These are phyloP conservation scores for Morone saxatilis DNA, from an alignment of 2,113 vertebrate genomes.

Conservation along the genomic window DNA sequence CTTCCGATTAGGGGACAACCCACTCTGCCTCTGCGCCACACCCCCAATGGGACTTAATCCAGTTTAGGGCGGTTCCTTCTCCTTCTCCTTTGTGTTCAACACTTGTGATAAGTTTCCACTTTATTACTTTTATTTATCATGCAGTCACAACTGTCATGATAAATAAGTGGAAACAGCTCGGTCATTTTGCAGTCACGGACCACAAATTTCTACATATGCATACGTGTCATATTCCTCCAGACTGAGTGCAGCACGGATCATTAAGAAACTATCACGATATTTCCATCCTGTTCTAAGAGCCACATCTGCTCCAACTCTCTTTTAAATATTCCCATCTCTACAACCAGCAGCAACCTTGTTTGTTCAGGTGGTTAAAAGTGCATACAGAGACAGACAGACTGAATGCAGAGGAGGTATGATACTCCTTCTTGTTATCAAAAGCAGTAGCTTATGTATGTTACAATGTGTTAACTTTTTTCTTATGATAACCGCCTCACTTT, in stretches of 20 bases:
- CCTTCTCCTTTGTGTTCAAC: not conserved
- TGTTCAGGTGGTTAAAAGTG: not conserved
- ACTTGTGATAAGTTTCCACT: too few relatives aligned
- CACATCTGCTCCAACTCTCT: not conserved
- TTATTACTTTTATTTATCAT: too few relatives aligned
- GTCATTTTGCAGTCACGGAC: not conserved
- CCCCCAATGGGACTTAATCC: too few relatives aligned
- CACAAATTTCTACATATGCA: not conserved
- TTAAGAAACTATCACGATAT: not conserved
- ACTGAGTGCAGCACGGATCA: not conserved
- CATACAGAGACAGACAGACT: not conserved
- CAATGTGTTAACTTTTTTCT: too few relatives aligned
- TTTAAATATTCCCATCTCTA: not conserved
- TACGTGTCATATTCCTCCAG: not conserved
- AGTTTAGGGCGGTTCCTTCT: too few relatives aligned
- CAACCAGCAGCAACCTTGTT: not conserved
- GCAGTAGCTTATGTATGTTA: not conserved
- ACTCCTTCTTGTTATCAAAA: not conserved
- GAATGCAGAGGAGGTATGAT: not conserved
- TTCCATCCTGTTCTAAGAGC: not conserved
- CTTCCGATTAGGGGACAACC: too few relatives aligned
- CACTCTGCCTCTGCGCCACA: too few relatives aligned
- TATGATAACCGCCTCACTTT: too few relatives aligned
- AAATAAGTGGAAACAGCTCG: not conserved
- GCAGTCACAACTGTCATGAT: not conserved